These are phyloP conservation scores for Camponotus vicinus DNA, from an alignment of 1,140 invertebrate species.

Conservation along the genomic window DNA sequence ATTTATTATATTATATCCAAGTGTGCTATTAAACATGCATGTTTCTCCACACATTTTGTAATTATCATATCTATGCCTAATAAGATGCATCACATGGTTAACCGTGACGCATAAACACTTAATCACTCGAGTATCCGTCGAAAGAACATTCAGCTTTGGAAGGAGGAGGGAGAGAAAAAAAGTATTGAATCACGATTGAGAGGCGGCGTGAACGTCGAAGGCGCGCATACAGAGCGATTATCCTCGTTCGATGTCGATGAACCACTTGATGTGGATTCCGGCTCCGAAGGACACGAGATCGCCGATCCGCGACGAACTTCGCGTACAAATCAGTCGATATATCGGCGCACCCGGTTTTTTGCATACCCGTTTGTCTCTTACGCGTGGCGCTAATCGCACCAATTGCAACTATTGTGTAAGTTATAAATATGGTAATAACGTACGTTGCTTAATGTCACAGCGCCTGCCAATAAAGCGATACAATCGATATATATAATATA, in stretches of 20 bases:
- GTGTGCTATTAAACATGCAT: neutral
- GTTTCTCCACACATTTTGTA: neutral
- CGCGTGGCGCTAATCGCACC: conserved; percentile 42
- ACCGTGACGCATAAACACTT: conserved; percentile 47
- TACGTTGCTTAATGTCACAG: conserved; percentile 33
- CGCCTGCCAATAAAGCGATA: conserved; percentile 47
- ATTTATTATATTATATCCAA: conserved; percentile 11
- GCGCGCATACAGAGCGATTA: conserved; percentile 74
- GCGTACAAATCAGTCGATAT: conserved; percentile 67
- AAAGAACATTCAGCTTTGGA: conserved; percentile 17
- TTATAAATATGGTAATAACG: conserved; percentile 60
- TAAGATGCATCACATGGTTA: conserved; percentile 34
- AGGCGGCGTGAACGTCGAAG: conserved; percentile 57
- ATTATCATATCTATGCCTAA: conserved; percentile 34
- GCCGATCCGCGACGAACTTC: conserved; percentile 79
- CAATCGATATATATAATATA: conserved; percentile 24
- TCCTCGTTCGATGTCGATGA: conserved; percentile 84
- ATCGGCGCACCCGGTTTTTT: conserved; percentile 35
- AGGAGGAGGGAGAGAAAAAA: neutral
- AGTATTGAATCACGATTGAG: conserved; percentile 53
- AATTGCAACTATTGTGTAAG: conserved; percentile 54
- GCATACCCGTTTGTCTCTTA: conserved; percentile 50
- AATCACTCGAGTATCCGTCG: conserved; percentile 28
- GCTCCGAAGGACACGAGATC: conserved; percentile 81
- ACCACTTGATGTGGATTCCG: conserved; percentile 80